Base-by-base conservation (phyloP, 1,140 invertebrate genomes). In the Amyelois transitella region DNA sequence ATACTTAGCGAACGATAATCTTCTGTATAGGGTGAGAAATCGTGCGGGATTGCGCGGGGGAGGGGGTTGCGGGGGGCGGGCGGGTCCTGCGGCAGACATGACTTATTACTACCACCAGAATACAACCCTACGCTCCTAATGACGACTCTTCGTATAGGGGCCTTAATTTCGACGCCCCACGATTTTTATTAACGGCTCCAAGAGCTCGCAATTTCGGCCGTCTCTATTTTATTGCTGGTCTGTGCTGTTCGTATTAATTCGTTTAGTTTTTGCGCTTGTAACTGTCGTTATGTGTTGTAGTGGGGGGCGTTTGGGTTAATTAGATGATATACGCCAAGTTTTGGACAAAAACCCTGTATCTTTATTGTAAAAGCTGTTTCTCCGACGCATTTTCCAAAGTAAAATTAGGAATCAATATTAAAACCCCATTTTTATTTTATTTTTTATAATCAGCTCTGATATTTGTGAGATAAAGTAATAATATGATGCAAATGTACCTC, bases 51-150 rank as follows among this genome's bases (percentile, higher is more conserved):
- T 44, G 60, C 44, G 53, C 48, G 64, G 67, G 59, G 66, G 20
- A 48, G 53, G 53, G 55, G 65, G 44, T 53, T 18, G 51, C 58
- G 44, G 65, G 51, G 62, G 59, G 64, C 62, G 61, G 64, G 54
- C 58, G 66, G 75, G 62, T 81, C 70, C 81, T 83, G 81, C 72
- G 77, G 66, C 73, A 77, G 81, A 86, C 81, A 86, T 83, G 77
- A 86, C 79, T 83, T 87, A 84, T 86, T 81, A 77, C 76, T 60
- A 77, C 71, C 72, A 76, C 75, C 77, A 78, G 75, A 75, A 86
- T 81, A 84, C 82, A 84, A 84, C 79, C 84, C 79, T 81, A 71
- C 72, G 69, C 68, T 72, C 79, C 80, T 86, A 87, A 87, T 86
- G 79, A 87, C 77, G 74, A 74, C 72, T 75, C 73, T 75, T 57